A percentile compares a stretch with the other conserved stretches of the same genome.
phyloP scores from a whole-genome alignment of 2,113 vertebrate species.

The Paracanthobrama guichenoti region DNA sequence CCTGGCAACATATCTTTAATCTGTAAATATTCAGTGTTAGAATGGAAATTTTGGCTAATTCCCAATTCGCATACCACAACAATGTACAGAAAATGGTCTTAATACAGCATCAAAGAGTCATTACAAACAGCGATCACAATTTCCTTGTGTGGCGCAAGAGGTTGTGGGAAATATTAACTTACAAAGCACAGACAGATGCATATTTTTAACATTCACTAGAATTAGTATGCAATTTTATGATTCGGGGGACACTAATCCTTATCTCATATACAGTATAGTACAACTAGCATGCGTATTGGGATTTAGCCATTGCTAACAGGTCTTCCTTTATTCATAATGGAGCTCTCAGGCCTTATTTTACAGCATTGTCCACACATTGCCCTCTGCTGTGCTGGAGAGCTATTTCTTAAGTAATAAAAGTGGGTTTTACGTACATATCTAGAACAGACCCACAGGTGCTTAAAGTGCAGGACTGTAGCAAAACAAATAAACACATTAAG shows the following conservation, averaged over 20 bases:
- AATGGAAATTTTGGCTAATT: conserved; percentile 19
- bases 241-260: neutral
- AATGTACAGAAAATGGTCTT: neutral
- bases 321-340: conserved; percentile 31
- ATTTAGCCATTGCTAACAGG: conserved; percentile 10
- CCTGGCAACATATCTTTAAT: conserved; percentile 8
- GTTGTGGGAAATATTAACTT: neutral
- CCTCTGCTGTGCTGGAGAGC: conserved; percentile 43
- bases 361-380: conserved; percentile 36
- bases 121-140: neutral
- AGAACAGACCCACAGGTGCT: conserved; percentile 53
- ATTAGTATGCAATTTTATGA: neutral
- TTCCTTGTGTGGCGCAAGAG: neutral
- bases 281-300: neutral
- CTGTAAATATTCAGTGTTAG: conserved; percentile 2
- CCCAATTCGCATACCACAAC: neutral
- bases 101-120: neutral
- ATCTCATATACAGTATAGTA: neutral
- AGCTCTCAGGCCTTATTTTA: conserved; percentile 38
- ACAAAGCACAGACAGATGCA: conserved; percentile 10
- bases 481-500: conserved; percentile 31
- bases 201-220: neutral
- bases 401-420: conserved; percentile 52
- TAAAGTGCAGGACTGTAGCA: conserved; percentile 56
- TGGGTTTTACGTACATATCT: conserved; percentile 47